A percentile compares a stretch with the other conserved stretches of the same genome.
Conservation (phyloP, 2,888 invertebrate genomes). For the Agapostemon virescens region DNA sequence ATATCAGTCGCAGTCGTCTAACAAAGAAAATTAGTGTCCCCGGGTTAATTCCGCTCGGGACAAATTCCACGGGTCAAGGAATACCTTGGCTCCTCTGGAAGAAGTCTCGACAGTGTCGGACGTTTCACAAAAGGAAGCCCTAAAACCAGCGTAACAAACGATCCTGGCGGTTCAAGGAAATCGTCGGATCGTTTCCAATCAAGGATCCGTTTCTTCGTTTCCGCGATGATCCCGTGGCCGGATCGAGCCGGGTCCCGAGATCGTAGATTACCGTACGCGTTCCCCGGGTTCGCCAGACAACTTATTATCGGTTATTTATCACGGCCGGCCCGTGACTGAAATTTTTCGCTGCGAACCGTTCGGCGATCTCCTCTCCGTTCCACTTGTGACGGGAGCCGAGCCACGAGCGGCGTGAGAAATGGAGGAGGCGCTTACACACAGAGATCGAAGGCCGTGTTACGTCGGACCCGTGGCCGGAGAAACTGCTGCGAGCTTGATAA, state of each 20-base stretch:
- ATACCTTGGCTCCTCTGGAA: not conserved
- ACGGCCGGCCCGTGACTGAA: constrained; percentile 45
- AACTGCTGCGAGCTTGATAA: constrained; percentile 56
- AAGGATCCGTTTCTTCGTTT: constrained; percentile 22
- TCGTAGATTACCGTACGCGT: constrained; percentile 34
- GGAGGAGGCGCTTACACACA: constrained; percentile 45
- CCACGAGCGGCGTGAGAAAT: constrained; percentile 52
- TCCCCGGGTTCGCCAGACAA: constrained; percentile 42
- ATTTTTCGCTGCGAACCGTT: constrained; percentile 45
- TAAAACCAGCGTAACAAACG: constrained; percentile 24
- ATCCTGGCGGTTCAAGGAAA: constrained; percentile 23
- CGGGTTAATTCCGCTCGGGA: not conserved
- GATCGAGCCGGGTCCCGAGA: constrained; percentile 23
- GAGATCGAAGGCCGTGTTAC: constrained; percentile 60
- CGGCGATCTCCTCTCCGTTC: constrained; percentile 44
- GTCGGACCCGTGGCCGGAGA: constrained; percentile 42
- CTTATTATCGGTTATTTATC: constrained; percentile 57
- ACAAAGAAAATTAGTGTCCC: not conserved
- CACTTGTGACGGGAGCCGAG: constrained; percentile 48
- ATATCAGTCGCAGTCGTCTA: not conserved
- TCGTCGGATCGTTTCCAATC: constrained; percentile 41
- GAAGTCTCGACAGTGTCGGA: not conserved
- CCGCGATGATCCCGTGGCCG: constrained; percentile 22
- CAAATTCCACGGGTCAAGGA: not conserved
- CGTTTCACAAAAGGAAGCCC: not conserved